Percentiles rank a stretch among this genome's conserved stretches.
Conservation (phyloP, 2,797 vertebrate species). For the Tokudaia tokunoshimensis region DNA sequence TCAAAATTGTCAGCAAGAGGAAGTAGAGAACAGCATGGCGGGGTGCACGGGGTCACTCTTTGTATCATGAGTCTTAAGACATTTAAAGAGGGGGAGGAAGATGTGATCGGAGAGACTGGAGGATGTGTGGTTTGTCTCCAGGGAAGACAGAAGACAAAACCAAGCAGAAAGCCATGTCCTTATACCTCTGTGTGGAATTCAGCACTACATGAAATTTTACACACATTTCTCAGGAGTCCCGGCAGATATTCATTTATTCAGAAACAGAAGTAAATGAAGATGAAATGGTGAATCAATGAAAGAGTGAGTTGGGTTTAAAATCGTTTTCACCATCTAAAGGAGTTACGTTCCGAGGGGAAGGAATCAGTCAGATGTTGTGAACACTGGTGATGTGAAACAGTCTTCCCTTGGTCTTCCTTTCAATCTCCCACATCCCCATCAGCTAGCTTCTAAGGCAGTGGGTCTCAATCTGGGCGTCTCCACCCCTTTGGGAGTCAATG, state of each 20-base stretch:
- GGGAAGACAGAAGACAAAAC: constrained; percentile 59
- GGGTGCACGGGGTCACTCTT: constrained; percentile 4
- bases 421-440: background rate
- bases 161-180: background rate
- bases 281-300: background rate
- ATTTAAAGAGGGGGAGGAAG: constrained; percentile 16
- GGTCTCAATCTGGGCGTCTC: no score
- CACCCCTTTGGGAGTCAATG: no score
- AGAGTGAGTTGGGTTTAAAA: constrained; percentile 19
- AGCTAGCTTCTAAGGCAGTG: background rate
- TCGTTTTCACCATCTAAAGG: background rate
- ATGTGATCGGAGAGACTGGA: background rate
- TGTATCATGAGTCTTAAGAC: constrained; percentile 62
- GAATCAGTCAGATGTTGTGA: background rate
- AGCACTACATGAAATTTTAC: background rate
- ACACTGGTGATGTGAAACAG: background rate
- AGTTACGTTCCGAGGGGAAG: background rate
- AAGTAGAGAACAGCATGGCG: constrained; percentile 46
- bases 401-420: background rate
- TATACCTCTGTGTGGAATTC: background rate
- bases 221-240: background rate
- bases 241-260: background rate
- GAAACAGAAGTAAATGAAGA: background rate
- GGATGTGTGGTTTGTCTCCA: constrained; percentile 25
- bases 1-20: constrained; percentile 33